These are phyloP conservation scores for Carassius gibelio DNA, from an alignment of 2,113 vertebrate genomes.

Conservation along the genomic window DNA sequence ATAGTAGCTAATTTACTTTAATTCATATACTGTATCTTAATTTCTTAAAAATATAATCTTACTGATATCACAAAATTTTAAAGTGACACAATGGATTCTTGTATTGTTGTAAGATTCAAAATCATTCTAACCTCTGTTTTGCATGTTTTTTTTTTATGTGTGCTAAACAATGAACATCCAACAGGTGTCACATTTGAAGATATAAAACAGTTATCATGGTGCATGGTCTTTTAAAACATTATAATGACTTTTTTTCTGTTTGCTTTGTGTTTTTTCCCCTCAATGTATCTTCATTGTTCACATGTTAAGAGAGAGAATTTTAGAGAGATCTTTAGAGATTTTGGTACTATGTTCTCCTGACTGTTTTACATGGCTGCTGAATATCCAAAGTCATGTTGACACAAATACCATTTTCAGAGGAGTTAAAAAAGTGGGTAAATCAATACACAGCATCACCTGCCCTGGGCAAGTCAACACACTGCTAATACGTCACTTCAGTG, in stretches of 20 bases:
- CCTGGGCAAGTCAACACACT: neutral
- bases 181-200: neutral
- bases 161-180: neutral
- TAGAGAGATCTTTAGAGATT: neutral
- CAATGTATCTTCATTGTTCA: neutral
- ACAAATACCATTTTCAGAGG: neutral
- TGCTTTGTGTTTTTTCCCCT: neutral
- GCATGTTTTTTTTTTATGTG: neutral
- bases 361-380: neutral
- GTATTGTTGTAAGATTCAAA: too few relatives aligned
- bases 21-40: too few relatives aligned
- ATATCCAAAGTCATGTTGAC: slow-evolving; percentile 11
- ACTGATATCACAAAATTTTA: too few relatives aligned
- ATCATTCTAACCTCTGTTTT: neutral
- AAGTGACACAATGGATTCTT: too few relatives aligned
- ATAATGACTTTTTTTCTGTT: neutral
- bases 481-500: neutral
- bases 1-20: too few relatives aligned
- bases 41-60: too few relatives aligned
- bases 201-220: neutral
- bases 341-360: too few relatives aligned
- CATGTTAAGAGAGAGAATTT: neutral
- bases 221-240: neutral
- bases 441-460: slow-evolving; percentile 1
- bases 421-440: neutral